Evolutionary conservation across 2,888 invertebrate species (phyloP).

Genomic region (Synergus itoensis): DNA sequence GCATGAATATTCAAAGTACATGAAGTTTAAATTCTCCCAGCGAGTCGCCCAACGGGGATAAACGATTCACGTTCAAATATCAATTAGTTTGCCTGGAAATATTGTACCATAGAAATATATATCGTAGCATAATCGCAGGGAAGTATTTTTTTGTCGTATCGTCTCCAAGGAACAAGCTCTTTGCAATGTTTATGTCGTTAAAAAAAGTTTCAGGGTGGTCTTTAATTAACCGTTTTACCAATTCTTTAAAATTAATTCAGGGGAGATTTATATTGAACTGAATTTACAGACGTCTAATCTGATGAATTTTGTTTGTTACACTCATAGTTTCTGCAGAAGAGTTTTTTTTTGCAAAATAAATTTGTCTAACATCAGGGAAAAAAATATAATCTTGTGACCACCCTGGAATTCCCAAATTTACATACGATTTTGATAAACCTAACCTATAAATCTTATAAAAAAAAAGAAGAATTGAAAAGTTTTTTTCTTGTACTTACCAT

Average conservation of each 20-base stretch:
- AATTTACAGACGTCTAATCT: background rate
- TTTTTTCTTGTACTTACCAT: no score
- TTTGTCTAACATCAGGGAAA: no score
- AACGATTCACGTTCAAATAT: conserved; percentile 59
- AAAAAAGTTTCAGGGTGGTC: conserved; percentile 5
- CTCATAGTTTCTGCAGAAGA: no score
- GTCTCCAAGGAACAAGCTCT: conserved; percentile 28
- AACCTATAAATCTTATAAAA: no score
- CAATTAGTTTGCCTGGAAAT: conserved; percentile 55
- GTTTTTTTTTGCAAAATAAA: no score
- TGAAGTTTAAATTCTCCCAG: conserved; percentile 59
- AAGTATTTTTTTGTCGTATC: conserved; percentile 11
- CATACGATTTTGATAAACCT: no score
- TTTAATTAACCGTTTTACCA: background rate
- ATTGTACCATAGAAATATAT: background rate
- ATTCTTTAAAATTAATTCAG: background rate
- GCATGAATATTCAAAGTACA: conserved; percentile 65
- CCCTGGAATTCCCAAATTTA: no score
- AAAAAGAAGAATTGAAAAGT: no score
- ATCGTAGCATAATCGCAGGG: conserved; percentile 14
- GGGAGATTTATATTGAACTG: background rate
- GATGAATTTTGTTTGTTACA: no score
- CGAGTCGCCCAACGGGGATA: conserved; percentile 45
- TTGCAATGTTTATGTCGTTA: conserved; percentile 7
- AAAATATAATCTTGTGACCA: no score